Evolutionary conservation across 2,888 invertebrate species (phyloP).

Genomic region (Monochamus alternatus): DNA sequence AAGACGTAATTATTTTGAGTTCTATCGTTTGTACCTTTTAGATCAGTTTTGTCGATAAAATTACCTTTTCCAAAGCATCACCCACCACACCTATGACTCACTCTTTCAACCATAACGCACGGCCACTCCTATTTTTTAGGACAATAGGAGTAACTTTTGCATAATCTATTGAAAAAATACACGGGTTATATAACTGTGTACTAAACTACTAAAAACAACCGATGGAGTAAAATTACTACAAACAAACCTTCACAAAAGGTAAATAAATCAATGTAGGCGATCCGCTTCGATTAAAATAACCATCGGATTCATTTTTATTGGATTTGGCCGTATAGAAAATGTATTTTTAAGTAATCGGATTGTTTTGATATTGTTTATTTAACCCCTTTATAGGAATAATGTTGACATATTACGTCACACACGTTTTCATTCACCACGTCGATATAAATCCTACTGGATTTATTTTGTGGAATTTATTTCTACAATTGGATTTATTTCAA

Average conservation of each 20-base stretch:
- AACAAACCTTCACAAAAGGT: constrained; percentile 5
- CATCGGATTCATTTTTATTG: constrained; percentile 20
- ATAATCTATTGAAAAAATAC: constrained; percentile 47
- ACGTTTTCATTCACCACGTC: too few relatives aligned
- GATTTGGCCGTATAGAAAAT: not conserved
- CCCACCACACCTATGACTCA: constrained; percentile 16
- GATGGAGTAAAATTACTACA: constrained; percentile 16
- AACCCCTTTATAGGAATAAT: not conserved
- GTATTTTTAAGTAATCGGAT: not conserved
- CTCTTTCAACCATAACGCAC: constrained; percentile 44
- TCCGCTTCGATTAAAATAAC: constrained; percentile 4
- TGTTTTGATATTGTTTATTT: constrained; percentile 4
- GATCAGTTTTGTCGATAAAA: not conserved
- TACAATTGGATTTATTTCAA: too few relatives aligned
- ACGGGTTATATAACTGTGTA: constrained; percentile 16
- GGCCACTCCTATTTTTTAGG: constrained; percentile 47
- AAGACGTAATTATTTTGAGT: constrained; percentile 1
- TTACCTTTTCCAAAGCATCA: not conserved
- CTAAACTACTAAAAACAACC: constrained; percentile 6
- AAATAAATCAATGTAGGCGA: constrained; percentile 10
- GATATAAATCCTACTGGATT: too few relatives aligned
- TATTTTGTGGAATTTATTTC: too few relatives aligned
- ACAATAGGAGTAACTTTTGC: constrained; percentile 49
- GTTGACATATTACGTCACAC: too few relatives aligned
- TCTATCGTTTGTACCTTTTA: not conserved